These are phyloP conservation scores for Podiceps cristatus DNA, from an alignment of 2,113 vertebrate species.

Conservation along the genomic window DNA sequence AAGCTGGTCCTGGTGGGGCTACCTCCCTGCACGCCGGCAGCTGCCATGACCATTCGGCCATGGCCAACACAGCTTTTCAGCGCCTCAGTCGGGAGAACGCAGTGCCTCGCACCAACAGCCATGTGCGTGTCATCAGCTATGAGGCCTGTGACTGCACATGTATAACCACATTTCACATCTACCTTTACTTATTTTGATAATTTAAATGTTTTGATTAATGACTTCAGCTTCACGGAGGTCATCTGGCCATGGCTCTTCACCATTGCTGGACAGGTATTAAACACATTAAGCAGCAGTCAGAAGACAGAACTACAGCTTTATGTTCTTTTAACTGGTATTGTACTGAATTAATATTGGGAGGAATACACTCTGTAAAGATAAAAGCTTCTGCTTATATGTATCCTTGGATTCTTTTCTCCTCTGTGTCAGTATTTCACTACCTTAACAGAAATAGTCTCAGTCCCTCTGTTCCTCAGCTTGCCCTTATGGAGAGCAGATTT, in stretches of 20 bases:
- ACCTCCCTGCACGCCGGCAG: not conserved
- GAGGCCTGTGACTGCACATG: not conserved
- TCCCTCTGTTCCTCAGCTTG: not conserved
- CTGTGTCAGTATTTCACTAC: not conserved
- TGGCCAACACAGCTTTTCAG: not conserved
- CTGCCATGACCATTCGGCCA: not conserved
- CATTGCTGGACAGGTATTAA: not conserved
- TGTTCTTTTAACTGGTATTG: not conserved
- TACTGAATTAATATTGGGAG: not conserved
- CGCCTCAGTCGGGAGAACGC: not conserved
- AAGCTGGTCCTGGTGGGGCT: not conserved
- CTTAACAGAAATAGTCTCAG: not conserved
- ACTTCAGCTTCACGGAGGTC: constrained; percentile 7
- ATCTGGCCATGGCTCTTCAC: not conserved
- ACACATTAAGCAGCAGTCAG: not conserved
- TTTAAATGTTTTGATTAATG: constrained; percentile 9
- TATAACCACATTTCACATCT: not conserved
- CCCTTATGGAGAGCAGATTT: not conserved
- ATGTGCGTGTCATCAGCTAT: not conserved
- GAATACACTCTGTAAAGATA: not conserved
- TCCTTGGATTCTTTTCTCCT: not conserved
- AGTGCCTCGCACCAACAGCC: not conserved
- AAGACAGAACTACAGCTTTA: constrained; percentile 8
- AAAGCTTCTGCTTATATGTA: not conserved
- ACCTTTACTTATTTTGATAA: not conserved